A percentile compares a stretch with the other conserved stretches of the same genome.
These are phyloP conservation scores for Dolichallabes microphthalmus DNA, from an alignment of 2,113 vertebrate genomes.

Conservation along the genomic window DNA sequence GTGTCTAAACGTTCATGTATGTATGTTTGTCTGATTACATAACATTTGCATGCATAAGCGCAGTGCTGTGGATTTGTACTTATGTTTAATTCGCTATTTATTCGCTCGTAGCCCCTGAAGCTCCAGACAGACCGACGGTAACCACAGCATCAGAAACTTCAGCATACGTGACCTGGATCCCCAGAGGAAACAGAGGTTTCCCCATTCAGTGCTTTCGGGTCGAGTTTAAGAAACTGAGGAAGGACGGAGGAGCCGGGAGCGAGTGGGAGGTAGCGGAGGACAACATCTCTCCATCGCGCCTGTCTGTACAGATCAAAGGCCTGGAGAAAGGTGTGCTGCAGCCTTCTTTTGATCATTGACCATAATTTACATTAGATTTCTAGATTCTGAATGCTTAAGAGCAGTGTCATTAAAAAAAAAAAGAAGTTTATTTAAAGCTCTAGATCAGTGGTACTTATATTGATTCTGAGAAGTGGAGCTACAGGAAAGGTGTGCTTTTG, in stretches of 20 bases:
- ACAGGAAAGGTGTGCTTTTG: not conserved
- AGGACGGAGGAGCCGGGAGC: slow-evolving; percentile 75
- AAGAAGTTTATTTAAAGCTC: not conserved
- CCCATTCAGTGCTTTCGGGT: slow-evolving; percentile 95
- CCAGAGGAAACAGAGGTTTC: slow-evolving; percentile 91
- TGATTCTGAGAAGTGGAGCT: not conserved
- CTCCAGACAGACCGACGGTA: slow-evolving; percentile 94
- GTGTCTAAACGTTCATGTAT: slow-evolving; percentile 13
- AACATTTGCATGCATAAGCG: slow-evolving; percentile 24
- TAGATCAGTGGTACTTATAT: not conserved
- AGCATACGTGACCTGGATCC: slow-evolving; percentile 96
- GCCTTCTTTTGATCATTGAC: not conserved
- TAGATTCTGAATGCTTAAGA: not conserved
- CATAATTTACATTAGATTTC: not conserved
- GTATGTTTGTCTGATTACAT: slow-evolving; percentile 21
- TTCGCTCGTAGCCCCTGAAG: slow-evolving; percentile 84
- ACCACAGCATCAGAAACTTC: slow-evolving; percentile 93
- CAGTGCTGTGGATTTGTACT: not conserved
- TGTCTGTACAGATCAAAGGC: slow-evolving; percentile 91
- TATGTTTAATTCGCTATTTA: not conserved
- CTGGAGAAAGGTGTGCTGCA: slow-evolving; percentile 86
- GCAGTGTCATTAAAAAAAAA: not conserved
- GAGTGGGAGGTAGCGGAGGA: slow-evolving; percentile 90
- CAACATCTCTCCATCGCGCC: slow-evolving; percentile 91
- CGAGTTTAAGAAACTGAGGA: slow-evolving; percentile 90